phyloP scores from a whole-genome alignment of 1,140 invertebrate genomes.

The Palaemon carinicauda region DNA sequence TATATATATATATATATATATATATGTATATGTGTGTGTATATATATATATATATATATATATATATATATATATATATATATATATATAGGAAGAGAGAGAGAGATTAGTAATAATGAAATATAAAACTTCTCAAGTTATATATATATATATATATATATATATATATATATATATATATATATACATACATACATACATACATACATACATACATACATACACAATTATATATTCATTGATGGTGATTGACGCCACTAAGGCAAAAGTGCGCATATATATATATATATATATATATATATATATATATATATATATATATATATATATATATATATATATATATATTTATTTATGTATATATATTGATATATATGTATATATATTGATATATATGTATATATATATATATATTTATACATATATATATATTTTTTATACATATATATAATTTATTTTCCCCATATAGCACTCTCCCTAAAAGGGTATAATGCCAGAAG shows the following conservation, averaged over 20 bases:
- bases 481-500: too few relatives aligned
- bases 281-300: constrained; percentile 1
- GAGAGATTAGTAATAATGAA: too few relatives aligned
- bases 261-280: background rate
- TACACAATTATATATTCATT: background rate
- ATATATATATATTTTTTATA: background rate
- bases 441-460: too few relatives aligned
- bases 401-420: background rate
- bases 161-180: background rate
- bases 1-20: too few relatives aligned
- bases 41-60: too few relatives aligned
- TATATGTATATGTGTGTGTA: too few relatives aligned
- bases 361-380: background rate
- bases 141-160: background rate
- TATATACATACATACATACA: background rate
- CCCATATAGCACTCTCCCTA: too few relatives aligned
- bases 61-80: too few relatives aligned
- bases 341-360: background rate
- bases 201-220: too few relatives aligned
- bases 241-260: background rate
- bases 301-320: constrained; percentile 5
- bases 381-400: background rate
- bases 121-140: too few relatives aligned
- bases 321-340: constrained; percentile 5
- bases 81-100: too few relatives aligned